Percentiles rank a stretch among this genome's conserved stretches.
Conservation (phyloP, 1,140 invertebrate species). For the Lordiphosa mommai region DNA sequence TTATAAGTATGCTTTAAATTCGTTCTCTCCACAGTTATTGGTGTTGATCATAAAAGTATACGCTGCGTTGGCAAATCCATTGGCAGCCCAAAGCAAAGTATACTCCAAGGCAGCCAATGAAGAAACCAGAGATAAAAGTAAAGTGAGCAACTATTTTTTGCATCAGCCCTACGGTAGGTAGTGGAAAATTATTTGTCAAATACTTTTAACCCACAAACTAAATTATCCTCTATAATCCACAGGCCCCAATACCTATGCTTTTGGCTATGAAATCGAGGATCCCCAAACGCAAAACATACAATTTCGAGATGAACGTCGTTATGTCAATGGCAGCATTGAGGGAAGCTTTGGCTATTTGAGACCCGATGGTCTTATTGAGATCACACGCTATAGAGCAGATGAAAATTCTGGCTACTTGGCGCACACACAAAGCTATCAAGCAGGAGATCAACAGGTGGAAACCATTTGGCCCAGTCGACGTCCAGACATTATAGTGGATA, state of each 20-base stretch:
- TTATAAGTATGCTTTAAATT: constrained; percentile 21
- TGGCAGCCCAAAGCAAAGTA: constrained; percentile 23
- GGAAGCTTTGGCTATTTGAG: constrained; percentile 86
- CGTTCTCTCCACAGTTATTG: constrained; percentile 12
- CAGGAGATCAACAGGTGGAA: constrained; percentile 28
- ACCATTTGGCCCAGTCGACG: constrained; percentile 55
- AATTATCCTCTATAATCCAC: background rate
- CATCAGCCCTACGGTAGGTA: constrained; percentile 68
- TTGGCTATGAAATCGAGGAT: constrained; percentile 86
- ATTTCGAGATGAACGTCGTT: constrained; percentile 84
- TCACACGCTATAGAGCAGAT: constrained; percentile 84
- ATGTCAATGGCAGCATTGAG: constrained; percentile 84
- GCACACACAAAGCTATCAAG: constrained; percentile 43
- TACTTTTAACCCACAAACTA: background rate
- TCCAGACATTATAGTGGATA: constrained; percentile 36
- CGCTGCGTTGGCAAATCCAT: constrained; percentile 25
- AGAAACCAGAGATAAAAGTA: constrained; percentile 23
- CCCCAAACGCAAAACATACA: constrained; percentile 83
- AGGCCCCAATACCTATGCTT: constrained; percentile 85
- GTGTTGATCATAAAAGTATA: constrained; percentile 62
- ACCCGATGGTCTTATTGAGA: constrained; percentile 82
- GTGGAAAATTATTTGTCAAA: background rate
- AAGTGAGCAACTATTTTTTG: constrained; percentile 57
- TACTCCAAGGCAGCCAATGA: constrained; percentile 20
- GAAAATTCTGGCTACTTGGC: constrained; percentile 81